Percentiles rank a stretch among this genome's conserved stretches.
phyloP scores from a whole-genome alignment of 2,797 vertebrate species.

The Sylvilagus floridanus region DNA sequence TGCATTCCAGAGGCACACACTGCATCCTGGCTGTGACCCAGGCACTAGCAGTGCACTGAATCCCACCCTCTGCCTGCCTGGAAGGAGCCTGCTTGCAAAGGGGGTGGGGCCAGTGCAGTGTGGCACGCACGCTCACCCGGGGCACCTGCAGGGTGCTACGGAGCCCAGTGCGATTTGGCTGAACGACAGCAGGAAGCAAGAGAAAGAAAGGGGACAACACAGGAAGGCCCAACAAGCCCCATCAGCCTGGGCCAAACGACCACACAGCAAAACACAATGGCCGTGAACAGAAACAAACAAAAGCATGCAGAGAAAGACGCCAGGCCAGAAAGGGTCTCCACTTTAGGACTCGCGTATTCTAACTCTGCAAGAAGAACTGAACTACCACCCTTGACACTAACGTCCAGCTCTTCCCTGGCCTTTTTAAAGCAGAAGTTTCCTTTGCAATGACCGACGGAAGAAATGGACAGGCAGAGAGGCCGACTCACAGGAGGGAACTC shows the following conservation, averaged over 20 bases:
- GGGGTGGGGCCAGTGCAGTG: accelerated
- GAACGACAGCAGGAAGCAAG: not conserved
- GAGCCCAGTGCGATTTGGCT: accelerated
- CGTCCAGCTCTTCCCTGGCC: not conserved
- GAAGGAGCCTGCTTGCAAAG: too few relatives aligned
- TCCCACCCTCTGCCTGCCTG: not conserved
- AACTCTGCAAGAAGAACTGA: not conserved
- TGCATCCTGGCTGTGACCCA: not conserved
- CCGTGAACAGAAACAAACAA: not conserved
- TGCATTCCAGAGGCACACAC: not conserved
- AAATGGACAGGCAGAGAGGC: not conserved
- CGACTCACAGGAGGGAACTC: not conserved
- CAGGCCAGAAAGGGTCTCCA: not conserved
- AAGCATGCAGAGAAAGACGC: not conserved
- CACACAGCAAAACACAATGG: not conserved
- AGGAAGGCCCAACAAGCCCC: not conserved
- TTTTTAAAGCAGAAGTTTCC: not conserved
- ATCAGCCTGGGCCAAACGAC: not conserved
- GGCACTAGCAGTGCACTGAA: not conserved
- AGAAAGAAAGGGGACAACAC: not conserved
- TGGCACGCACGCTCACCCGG: not conserved
- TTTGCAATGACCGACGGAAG: slow-evolving; percentile 2
- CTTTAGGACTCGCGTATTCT: not conserved
- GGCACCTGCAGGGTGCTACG: accelerated
- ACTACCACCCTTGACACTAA: not conserved